A percentile compares a stretch with the other conserved stretches of the same genome.
phyloP scores from a whole-genome alignment of 2,797 vertebrate species.

The Labroides dimidiatus region DNA sequence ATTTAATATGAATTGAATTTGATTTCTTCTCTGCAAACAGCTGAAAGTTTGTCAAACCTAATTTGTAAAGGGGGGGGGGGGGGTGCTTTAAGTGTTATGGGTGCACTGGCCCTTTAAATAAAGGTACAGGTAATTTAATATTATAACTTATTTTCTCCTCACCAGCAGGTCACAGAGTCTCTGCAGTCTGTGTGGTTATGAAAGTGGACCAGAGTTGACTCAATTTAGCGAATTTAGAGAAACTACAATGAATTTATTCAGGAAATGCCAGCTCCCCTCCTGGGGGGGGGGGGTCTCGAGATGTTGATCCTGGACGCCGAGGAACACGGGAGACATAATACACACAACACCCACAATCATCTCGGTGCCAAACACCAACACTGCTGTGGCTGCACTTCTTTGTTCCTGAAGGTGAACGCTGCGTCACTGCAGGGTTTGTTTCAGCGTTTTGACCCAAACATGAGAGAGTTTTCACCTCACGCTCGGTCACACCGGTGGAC shows the following conservation, averaged over 20 bases:
- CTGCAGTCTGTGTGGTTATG: slow-evolving; percentile 35
- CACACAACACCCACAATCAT: slow-evolving; percentile 23
- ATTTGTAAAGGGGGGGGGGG: no score
- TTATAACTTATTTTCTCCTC: background rate
- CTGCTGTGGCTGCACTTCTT: slow-evolving; percentile 1
- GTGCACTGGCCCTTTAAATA: background rate
- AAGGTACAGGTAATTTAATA: background rate
- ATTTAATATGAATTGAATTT: no score
- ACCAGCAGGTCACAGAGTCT: background rate
- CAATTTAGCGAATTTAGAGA: slow-evolving; percentile 29
- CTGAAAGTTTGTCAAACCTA: no score
- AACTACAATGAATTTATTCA: slow-evolving; percentile 47
- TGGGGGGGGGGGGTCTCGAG: slow-evolving; percentile 22
- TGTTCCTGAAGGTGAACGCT: background rate
- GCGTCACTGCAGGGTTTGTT: background rate
- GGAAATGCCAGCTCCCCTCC: slow-evolving; percentile 46
- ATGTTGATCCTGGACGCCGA: slow-evolving; percentile 18
- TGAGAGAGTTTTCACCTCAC: no score
- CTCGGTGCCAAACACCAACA: background rate
- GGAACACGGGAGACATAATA: slow-evolving; percentile 34
- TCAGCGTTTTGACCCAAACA: background rate
- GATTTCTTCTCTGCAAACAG: no score
- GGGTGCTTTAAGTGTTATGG: background rate
- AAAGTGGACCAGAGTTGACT: slow-evolving; percentile 49
- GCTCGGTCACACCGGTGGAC: no score